phyloP scores from a whole-genome alignment of 2,888 invertebrate genomes.

The Pristionchus japonicus region DNA sequence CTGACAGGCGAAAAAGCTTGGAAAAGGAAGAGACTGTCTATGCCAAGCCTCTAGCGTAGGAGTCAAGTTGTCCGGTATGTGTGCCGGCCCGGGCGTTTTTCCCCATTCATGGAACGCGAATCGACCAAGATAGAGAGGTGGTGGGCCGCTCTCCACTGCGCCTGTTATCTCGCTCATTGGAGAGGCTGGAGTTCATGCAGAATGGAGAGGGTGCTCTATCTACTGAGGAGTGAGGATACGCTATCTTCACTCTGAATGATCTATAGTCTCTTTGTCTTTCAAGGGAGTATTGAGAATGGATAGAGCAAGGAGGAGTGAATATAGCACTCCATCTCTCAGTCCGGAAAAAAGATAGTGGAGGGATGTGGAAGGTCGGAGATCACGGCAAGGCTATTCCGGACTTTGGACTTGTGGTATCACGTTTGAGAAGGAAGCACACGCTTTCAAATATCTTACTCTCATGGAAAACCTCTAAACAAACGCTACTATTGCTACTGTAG shows the following conservation, averaged over 20 bases:
- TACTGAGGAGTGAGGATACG: neutral
- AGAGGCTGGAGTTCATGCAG: neutral
- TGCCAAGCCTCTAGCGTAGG: neutral
- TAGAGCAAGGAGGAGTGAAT: neutral
- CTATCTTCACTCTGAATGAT: neutral
- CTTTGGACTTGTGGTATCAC: neutral
- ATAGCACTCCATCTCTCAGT: neutral
- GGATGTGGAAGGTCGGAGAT: neutral
- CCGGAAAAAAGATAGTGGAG: neutral
- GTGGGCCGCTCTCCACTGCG: neutral
- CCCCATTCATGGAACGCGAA: slow-evolving; percentile 31
- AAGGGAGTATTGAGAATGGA: neutral
- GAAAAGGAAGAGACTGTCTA: too few species aligned
- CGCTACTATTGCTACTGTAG: too few species aligned
- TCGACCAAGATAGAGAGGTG: neutral
- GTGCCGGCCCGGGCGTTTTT: neutral
- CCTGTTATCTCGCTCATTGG: neutral
- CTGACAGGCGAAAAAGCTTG: too few species aligned
- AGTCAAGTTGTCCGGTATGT: neutral
- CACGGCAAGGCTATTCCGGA: neutral
- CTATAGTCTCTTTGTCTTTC: neutral
- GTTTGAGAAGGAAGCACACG: neutral
- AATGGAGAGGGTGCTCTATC: neutral
- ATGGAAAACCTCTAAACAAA: too few species aligned
- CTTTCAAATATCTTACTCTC: neutral